Conservation (phyloP, 2,888 invertebrate genomes). For the Ecliptopera silaceata region DNA sequence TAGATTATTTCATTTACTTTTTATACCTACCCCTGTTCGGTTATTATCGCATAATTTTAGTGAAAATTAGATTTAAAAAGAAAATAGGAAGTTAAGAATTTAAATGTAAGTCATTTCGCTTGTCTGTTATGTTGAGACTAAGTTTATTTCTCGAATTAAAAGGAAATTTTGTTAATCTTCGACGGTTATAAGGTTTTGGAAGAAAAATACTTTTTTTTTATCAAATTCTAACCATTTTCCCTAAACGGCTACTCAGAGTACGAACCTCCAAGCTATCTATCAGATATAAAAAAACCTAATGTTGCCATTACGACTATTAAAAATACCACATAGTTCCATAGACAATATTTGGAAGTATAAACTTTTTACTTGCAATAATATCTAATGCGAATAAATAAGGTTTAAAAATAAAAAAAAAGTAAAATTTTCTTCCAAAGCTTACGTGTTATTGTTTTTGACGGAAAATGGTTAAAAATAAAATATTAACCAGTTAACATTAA, state of each 20-base stretch:
- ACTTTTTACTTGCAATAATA: too few species aligned
- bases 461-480: slow-evolving; percentile 29
- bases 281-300: too few species aligned
- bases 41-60: slow-evolving; percentile 45
- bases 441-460: slow-evolving; percentile 32
- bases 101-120: slow-evolving; percentile 50
- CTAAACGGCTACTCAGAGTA: too few species aligned
- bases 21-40: slow-evolving; percentile 33
- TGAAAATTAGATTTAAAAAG: slow-evolving; percentile 41
- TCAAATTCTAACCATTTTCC: neutral
- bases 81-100: slow-evolving; percentile 49
- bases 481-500: slow-evolving; percentile 34
- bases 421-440: slow-evolving; percentile 14
- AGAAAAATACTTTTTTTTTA: neutral
- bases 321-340: too few species aligned
- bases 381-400: too few species aligned
- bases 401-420: too few species aligned
- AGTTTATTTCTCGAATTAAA: slow-evolving; percentile 39
- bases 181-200: slow-evolving; percentile 18
- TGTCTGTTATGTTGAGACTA: slow-evolving; percentile 50
- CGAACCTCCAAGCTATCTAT: neutral
- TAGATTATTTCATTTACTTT: slow-evolving; percentile 26
- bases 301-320: too few species aligned
- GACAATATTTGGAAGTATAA: too few species aligned
- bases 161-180: slow-evolving; percentile 25